These are phyloP conservation scores for Prionailurus bengalensis DNA, from an alignment of 2,113 vertebrate species.

Conservation along the genomic window DNA sequence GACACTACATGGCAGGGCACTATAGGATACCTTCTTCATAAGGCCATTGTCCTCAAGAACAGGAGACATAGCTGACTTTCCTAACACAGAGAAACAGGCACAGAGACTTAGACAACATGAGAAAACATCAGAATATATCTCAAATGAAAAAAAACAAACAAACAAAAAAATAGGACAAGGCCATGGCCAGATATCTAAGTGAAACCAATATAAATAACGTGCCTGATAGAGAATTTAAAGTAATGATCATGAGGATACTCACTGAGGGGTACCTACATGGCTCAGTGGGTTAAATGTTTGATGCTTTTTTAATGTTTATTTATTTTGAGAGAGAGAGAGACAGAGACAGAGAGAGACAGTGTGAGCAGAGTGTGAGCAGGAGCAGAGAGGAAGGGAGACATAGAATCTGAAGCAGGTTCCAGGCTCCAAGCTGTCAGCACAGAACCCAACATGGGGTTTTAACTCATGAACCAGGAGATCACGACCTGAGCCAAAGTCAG, in stretches of 20 bases:
- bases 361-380: too few relatives aligned
- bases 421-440: too few relatives aligned
- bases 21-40: neutral
- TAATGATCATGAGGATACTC: neutral
- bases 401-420: too few relatives aligned
- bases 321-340: too few relatives aligned
- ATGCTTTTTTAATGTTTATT: too few relatives aligned
- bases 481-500: too few relatives aligned
- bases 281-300: too few relatives aligned
- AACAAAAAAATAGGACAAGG: neutral
- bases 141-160: neutral
- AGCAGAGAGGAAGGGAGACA: too few relatives aligned
- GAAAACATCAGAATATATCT: neutral
- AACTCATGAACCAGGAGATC: too few relatives aligned
- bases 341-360: too few relatives aligned
- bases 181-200: neutral
- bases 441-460: too few relatives aligned
- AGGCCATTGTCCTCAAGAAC: neutral
- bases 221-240: neutral
- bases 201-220: neutral
- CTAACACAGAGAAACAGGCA: neutral
- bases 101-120: neutral
- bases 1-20: neutral
- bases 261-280: neutral
- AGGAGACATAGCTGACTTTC: neutral